Conservation (phyloP, 2,797 vertebrate species). For the Limosa lapponica region DNA sequence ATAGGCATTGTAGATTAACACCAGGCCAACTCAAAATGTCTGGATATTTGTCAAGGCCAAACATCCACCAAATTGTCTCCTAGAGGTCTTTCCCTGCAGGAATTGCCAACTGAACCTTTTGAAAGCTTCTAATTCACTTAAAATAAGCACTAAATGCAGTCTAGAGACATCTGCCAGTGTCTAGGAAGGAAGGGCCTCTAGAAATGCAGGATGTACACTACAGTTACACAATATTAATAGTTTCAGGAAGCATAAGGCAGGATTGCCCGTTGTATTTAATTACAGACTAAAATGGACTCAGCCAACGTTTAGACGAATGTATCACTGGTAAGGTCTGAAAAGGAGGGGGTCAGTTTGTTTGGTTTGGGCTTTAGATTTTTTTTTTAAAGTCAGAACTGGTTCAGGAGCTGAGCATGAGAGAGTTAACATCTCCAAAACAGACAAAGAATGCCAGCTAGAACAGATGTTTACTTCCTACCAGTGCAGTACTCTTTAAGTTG, state of each 20-base stretch:
- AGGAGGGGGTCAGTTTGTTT: not conserved
- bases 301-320: not conserved
- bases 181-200: not conserved
- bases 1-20: not conserved
- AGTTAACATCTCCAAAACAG: not conserved
- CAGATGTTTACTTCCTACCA: not conserved
- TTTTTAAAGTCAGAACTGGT: not conserved
- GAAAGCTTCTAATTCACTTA: not conserved
- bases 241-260: not conserved
- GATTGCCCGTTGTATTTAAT: rapidly evolving
- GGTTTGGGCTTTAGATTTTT: not conserved
- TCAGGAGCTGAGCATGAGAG: not conserved
- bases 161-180: not conserved
- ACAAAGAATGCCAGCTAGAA: conserved; percentile 4
- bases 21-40: not conserved
- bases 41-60: not conserved
- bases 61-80: not conserved
- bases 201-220: not conserved
- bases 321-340: not conserved
- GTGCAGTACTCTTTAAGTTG: not conserved
- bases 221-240: not conserved
- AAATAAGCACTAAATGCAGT: not conserved
- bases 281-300: not conserved
- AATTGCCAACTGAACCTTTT: not conserved
- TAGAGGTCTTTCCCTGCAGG: not conserved